Evolutionary conservation across 35 echinoderm and acorn worm genomes (phyloP).

Genomic region (Holothuria glaberrima): DNA sequence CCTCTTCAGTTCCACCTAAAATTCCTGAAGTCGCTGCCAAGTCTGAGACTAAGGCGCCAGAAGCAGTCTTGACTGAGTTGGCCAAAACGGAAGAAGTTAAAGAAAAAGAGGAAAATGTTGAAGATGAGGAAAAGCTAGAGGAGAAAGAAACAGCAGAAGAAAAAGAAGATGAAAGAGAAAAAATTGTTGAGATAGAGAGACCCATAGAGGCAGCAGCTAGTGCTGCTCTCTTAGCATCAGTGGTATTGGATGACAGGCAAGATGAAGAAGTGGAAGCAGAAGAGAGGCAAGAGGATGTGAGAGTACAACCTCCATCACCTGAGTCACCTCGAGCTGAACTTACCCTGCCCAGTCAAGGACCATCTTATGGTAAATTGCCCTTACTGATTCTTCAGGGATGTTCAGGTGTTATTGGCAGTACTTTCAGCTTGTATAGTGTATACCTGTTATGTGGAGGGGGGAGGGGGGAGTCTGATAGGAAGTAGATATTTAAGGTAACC

Average conservation of each 20-base stretch:
- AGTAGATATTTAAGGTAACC: no score
- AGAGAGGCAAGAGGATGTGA: not conserved
- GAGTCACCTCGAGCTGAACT: not conserved
- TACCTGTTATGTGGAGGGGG: no score
- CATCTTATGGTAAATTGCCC: slow-evolving; percentile 10
- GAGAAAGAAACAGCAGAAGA: not conserved
- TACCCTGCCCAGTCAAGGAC: not conserved
- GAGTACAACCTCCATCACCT: not conserved
- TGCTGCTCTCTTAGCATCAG: slow-evolving; percentile 24
- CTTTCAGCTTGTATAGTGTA: no score
- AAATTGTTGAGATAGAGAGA: not conserved
- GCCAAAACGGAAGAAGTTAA: not conserved
- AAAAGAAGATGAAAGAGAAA: not conserved
- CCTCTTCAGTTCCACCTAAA: no score
- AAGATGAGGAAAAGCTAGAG: not conserved
- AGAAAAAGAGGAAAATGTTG: slow-evolving; percentile 1
- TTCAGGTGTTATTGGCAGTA: no score
- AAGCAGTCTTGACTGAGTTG: not conserved
- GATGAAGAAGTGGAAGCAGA: slow-evolving; percentile 6
- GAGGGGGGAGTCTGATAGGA: no score
- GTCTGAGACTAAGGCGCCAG: no score
- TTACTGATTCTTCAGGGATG: no score
- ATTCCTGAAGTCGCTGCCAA: no score
- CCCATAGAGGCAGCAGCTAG: slow-evolving; percentile 12
- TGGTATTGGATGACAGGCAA: slow-evolving; percentile 17